Percentiles rank a stretch among this genome's conserved stretches.
Conservation (phyloP, 2,797 vertebrate genomes). For the Arremon brunneinucha region DNA sequence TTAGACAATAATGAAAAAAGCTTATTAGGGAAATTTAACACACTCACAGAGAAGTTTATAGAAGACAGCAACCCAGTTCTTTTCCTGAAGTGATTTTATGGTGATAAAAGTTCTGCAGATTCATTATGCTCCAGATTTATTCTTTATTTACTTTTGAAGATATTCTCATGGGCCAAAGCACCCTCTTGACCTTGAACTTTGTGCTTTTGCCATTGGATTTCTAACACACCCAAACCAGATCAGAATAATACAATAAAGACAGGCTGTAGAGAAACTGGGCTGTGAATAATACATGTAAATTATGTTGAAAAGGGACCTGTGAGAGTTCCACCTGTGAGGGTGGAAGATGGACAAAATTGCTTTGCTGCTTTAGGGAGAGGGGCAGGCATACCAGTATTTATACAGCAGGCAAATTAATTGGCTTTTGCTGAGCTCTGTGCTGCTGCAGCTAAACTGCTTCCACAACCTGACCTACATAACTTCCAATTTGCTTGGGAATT, state of each 20-base stretch:
- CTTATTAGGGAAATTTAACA: not conserved
- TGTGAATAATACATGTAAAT: not conserved
- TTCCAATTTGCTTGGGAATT: not conserved
- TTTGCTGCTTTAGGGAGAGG: conserved; percentile 18
- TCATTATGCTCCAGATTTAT: not conserved
- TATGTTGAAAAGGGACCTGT: not conserved
- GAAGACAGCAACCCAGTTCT: not conserved
- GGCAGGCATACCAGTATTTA: not conserved
- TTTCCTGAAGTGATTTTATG: not conserved
- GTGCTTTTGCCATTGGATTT: not conserved
- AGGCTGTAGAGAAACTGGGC: not conserved
- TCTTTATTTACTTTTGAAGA: not conserved
- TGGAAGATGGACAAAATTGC: not conserved
- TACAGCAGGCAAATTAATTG: conserved; percentile 4
- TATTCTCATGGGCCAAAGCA: not conserved
- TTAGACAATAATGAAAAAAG: not conserved
- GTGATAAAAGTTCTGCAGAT: not conserved
- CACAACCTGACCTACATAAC: conserved; percentile 2
- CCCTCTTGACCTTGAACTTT: not conserved
- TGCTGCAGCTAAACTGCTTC: conserved; percentile 1
- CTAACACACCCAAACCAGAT: not conserved
- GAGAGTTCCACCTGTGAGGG: not conserved
- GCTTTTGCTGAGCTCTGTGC: conserved; percentile 7
- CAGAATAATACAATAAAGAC: not conserved
- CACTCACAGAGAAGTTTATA: not conserved